Evolutionary conservation across 2,797 vertebrate genomes (phyloP).

Genomic region (Botia kubotai): DNA sequence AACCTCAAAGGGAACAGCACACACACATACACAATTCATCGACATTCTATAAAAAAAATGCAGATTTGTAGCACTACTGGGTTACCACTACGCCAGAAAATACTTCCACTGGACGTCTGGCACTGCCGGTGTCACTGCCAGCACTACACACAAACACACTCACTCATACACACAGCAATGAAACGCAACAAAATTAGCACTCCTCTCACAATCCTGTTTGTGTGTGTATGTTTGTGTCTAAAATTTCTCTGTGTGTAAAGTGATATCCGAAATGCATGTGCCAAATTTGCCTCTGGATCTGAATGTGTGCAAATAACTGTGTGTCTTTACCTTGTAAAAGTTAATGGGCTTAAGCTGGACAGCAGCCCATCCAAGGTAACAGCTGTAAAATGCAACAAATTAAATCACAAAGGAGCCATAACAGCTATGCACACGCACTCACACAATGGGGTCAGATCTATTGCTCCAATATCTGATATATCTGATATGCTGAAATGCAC

Average conservation of each 20-base stretch:
- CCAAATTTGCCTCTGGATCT: conserved; percentile 41
- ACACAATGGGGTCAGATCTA: conserved; percentile 2
- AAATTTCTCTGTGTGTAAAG: conserved; percentile 6
- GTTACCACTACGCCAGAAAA: conserved; percentile 41
- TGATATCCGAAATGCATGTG: conserved; percentile 9
- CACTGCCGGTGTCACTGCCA: conserved; percentile 36
- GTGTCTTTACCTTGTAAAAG: conserved; percentile 70
- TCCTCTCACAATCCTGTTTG: conserved; percentile 3
- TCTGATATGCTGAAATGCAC: background rate
- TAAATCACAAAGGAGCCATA: conserved; percentile 62
- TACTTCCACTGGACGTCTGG: conserved; percentile 15
- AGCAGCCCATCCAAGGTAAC: conserved; percentile 69
- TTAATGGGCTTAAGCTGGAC: conserved; percentile 69
- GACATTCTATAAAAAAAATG: conserved; percentile 5
- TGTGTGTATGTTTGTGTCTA: conserved; percentile 15
- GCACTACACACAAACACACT: conserved; percentile 23
- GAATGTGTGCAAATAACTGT: conserved; percentile 31
- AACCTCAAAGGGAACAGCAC: background rate
- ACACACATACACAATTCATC: conserved; percentile 21
- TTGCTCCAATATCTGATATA: background rate
- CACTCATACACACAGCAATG: conserved; percentile 45
- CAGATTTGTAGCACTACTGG: conserved; percentile 25
- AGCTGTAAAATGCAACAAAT: conserved; percentile 73
- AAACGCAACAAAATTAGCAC: conserved; percentile 16
- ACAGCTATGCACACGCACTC: conserved; percentile 10